phyloP scores from a whole-genome alignment of 2,888 invertebrate species.

The Maniola hyperantus region DNA sequence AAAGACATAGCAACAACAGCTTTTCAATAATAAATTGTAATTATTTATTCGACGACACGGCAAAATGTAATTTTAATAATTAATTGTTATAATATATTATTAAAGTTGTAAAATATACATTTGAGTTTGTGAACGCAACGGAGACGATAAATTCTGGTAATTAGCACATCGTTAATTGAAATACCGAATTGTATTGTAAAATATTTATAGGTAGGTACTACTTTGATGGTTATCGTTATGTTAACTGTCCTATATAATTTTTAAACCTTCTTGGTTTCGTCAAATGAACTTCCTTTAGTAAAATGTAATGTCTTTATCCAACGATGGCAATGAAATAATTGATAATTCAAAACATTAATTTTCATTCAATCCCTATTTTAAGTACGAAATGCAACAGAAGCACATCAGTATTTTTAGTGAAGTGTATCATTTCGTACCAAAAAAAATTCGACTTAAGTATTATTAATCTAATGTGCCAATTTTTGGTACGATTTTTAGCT shows the following conservation, averaged over 20 bases:
- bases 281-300: slow-evolving; percentile 1
- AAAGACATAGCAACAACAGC: background rate
- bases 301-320: background rate
- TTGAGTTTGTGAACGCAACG: slow-evolving; percentile 34
- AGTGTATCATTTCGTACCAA: too few relatives aligned
- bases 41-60: background rate
- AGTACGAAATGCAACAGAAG: background rate
- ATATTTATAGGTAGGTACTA: slow-evolving; percentile 8
- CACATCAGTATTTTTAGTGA: background rate
- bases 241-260: slow-evolving; percentile 13
- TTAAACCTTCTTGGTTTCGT: background rate
- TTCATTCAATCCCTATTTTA: background rate
- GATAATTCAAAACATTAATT: background rate
- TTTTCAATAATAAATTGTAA: background rate
- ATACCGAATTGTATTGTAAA: slow-evolving; percentile 35
- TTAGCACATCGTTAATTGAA: slow-evolving; percentile 40
- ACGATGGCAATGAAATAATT: background rate
- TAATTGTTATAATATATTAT: slow-evolving; percentile 22
- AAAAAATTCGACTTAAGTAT: too few relatives aligned
- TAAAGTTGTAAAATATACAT: slow-evolving; percentile 23
- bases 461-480: too few relatives aligned
- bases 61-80: slow-evolving; percentile 12
- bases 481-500: too few relatives aligned
- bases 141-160: slow-evolving; percentile 38
- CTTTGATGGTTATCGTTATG: slow-evolving; percentile 25